phyloP scores from a whole-genome alignment of 2,888 invertebrate species.

The Miltochrista miniata region DNA sequence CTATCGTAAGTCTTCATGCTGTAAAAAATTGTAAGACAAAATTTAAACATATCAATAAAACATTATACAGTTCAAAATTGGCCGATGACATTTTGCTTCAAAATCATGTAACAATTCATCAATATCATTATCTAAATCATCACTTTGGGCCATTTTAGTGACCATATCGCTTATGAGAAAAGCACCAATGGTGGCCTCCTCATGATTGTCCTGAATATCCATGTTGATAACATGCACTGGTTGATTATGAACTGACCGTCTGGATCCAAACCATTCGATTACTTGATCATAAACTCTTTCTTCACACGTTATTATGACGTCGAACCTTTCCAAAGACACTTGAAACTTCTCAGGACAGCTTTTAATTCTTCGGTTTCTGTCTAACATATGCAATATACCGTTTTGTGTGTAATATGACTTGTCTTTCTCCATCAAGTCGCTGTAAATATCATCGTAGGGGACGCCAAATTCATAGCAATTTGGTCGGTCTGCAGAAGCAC shows the following conservation, averaged over 20 bases:
- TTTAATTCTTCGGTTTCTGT: slow-evolving; percentile 98
- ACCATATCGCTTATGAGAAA: slow-evolving; percentile 98
- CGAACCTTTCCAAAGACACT: slow-evolving; percentile 93
- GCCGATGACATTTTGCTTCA: slow-evolving; percentile 93
- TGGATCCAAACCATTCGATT: slow-evolving; percentile 94
- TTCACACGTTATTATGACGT: slow-evolving; percentile 98
- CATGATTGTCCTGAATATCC: slow-evolving; percentile 99
- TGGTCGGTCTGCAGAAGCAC: slow-evolving; percentile 95
- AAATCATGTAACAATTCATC: slow-evolving; percentile 98
- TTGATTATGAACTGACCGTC: slow-evolving; percentile 90
- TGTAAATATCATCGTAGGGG: slow-evolving; percentile 97
- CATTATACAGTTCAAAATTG: slow-evolving; percentile 96
- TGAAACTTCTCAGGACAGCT: slow-evolving; percentile 97
- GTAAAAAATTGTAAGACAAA: neutral
- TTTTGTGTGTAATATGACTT: slow-evolving; percentile 98
- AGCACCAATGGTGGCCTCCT: slow-evolving; percentile 99
- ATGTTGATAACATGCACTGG: slow-evolving; percentile 98
- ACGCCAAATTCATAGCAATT: slow-evolving; percentile 99
- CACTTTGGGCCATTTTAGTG: slow-evolving; percentile 93
- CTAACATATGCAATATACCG: slow-evolving; percentile 98
- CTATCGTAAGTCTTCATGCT: neutral
- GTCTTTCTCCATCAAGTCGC: slow-evolving; percentile 95
- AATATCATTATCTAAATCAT: slow-evolving; percentile 98
- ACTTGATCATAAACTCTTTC: slow-evolving; percentile 99
- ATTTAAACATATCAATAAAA: slow-evolving; percentile 88